phyloP scores from a whole-genome alignment of 1,140 invertebrate genomes.

The Galleria mellonella region DNA sequence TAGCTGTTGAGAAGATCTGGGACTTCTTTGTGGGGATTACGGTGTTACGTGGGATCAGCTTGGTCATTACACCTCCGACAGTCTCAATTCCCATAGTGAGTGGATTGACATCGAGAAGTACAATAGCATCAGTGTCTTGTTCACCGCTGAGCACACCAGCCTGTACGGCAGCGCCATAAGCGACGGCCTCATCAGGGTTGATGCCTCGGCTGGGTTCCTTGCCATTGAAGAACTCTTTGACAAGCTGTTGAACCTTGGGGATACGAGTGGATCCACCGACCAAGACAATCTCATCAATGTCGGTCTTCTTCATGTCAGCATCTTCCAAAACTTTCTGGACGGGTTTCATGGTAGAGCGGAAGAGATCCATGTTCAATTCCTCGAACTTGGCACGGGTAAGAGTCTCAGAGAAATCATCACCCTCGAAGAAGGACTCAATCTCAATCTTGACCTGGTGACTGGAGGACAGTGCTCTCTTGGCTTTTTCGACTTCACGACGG shows the following conservation, averaged over 20 bases:
- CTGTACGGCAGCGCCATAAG: constrained; percentile 99
- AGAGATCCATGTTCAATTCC: constrained; percentile 99
- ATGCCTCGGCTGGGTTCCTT: constrained; percentile 98
- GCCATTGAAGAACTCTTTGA: constrained; percentile 98
- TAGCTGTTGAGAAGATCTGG: constrained; percentile 99
- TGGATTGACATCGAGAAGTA: constrained; percentile 98
- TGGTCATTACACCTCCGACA: constrained; percentile 99
- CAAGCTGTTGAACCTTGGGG: constrained; percentile 98
- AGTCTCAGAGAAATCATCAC: constrained; percentile 99
- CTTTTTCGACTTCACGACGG: constrained; percentile 97
- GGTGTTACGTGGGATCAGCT: constrained; percentile 97
- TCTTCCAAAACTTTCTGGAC: constrained; percentile 98
- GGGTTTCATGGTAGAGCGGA: constrained; percentile 98
- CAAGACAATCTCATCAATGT: constrained; percentile 98
- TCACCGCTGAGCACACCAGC: constrained; percentile 92
- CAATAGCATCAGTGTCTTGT: constrained; percentile 96
- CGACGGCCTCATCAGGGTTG: constrained; percentile 98
- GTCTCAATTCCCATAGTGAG: constrained; percentile 99
- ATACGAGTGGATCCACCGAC: constrained; percentile 99
- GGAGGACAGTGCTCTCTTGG: constrained; percentile 95
- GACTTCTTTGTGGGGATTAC: constrained; percentile 99
- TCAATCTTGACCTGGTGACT: constrained; percentile 98
- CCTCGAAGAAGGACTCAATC: constrained; percentile 99
- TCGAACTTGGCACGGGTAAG: constrained; percentile 99
- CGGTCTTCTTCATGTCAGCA: constrained; percentile 98